Percentiles rank a stretch among this genome's conserved stretches.
phyloP scores from a whole-genome alignment of 2,113 vertebrate genomes.

The Caretta caretta region DNA sequence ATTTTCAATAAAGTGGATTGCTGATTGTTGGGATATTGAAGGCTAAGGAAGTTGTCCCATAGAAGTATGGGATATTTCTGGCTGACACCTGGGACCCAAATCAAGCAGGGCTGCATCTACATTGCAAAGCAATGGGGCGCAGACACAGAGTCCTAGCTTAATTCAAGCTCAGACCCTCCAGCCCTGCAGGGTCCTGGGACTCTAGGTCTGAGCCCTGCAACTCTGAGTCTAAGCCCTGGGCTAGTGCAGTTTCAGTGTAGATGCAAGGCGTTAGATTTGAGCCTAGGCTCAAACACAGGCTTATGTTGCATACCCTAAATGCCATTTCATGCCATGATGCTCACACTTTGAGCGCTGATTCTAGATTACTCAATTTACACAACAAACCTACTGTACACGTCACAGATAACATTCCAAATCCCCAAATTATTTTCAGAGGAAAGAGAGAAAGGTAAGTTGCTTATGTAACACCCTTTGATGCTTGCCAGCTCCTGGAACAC shows the following conservation, averaged over 20 bases:
- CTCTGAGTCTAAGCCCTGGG: no score
- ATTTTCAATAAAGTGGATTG: background rate
- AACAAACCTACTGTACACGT: background rate
- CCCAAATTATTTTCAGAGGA: background rate
- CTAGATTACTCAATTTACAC: background rate
- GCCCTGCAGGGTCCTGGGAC: background rate
- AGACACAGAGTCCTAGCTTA: background rate
- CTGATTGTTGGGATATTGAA: background rate
- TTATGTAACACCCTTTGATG: background rate
- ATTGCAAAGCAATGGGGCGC: background rate
- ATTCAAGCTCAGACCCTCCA: background rate
- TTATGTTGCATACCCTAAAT: no score
- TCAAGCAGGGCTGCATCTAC: background rate
- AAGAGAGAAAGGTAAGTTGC: background rate
- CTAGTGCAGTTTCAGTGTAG: no score
- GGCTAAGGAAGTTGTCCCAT: background rate
- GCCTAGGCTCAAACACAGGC: no score
- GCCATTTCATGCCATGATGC: rapidly evolving
- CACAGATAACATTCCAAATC: background rate
- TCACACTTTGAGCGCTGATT: background rate
- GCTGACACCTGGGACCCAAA: no score
- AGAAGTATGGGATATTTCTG: background rate
- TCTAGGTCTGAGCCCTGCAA: no score
- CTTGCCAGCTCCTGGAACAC: no score
- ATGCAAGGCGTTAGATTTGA: no score